Percentiles rank a stretch among this genome's conserved stretches.
Conservation (phyloP, 2,113 vertebrate genomes). For the Triplophysa dalaica region DNA sequence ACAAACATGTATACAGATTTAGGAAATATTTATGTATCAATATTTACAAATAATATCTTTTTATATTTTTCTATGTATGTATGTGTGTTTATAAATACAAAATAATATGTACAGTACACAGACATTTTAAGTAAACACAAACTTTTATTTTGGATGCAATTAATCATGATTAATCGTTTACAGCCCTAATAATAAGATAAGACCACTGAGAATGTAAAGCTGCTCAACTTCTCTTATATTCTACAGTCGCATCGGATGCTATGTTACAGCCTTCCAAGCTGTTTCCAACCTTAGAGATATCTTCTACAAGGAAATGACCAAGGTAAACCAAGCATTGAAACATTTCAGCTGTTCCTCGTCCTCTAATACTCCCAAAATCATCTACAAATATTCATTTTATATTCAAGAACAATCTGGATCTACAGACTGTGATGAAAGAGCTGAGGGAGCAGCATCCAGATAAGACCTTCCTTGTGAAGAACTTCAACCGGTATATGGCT, state of each 20-base stretch:
- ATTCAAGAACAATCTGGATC: constrained; percentile 81
- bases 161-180: no score
- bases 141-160: no score
- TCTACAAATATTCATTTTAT: background rate
- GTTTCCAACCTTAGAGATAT: constrained; percentile 84
- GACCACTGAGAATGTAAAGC: no score
- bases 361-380: background rate
- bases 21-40: no score
- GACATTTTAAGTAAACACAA: no score
- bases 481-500: constrained; percentile 74
- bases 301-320: constrained; percentile 91
- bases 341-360: background rate
- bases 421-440: constrained; percentile 86
- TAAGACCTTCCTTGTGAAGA: constrained; percentile 85
- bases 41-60: no score
- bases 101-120: no score
- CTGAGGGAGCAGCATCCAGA: constrained; percentile 89
- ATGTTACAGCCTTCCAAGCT: constrained; percentile 86
- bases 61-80: no score
- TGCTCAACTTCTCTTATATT: constrained; percentile 4
- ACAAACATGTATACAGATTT: no score
- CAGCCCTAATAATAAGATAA: no score
- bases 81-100: no score
- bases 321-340: constrained; percentile 67
- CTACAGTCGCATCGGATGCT: constrained; percentile 89